Evolutionary conservation across 2,113 vertebrate genomes (phyloP).

Genomic region (Platycercus adscitus): DNA sequence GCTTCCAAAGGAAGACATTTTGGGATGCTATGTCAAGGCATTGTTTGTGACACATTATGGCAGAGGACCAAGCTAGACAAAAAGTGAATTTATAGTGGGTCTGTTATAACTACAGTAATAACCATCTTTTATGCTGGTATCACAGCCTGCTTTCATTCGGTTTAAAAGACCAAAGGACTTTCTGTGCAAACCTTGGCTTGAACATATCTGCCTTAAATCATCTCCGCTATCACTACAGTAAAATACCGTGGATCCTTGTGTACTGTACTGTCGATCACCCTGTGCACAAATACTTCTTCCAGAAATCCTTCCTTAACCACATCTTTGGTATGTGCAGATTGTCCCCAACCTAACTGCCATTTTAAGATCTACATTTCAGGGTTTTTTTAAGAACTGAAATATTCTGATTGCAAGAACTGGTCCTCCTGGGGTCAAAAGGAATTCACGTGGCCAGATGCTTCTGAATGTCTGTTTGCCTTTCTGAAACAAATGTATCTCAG

Average conservation of each 20-base stretch:
- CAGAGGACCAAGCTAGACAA: background rate
- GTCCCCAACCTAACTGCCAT: background rate
- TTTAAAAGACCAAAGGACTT: background rate
- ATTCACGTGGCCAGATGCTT: background rate
- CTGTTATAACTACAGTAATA: background rate
- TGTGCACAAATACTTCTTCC: background rate
- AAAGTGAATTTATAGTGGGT: background rate
- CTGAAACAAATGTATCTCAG: background rate
- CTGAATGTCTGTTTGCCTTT: background rate
- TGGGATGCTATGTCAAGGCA: background rate
- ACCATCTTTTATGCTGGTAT: background rate
- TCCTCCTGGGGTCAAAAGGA: background rate
- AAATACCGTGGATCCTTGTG: background rate
- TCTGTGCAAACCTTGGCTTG: background rate
- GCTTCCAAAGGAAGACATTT: background rate
- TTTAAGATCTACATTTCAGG: background rate
- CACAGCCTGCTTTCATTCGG: slow-evolving; percentile 7
- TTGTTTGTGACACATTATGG: background rate
- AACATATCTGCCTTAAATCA: background rate
- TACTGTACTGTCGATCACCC: background rate
- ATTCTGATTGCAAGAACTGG: background rate
- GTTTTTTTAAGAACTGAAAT: background rate
- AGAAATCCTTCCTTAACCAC: background rate
- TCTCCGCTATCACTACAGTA: rapidly evolving
- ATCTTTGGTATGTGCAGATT: background rate